Conservation (phyloP, 2,113 vertebrate genomes). For the Strix uralensis region DNA sequence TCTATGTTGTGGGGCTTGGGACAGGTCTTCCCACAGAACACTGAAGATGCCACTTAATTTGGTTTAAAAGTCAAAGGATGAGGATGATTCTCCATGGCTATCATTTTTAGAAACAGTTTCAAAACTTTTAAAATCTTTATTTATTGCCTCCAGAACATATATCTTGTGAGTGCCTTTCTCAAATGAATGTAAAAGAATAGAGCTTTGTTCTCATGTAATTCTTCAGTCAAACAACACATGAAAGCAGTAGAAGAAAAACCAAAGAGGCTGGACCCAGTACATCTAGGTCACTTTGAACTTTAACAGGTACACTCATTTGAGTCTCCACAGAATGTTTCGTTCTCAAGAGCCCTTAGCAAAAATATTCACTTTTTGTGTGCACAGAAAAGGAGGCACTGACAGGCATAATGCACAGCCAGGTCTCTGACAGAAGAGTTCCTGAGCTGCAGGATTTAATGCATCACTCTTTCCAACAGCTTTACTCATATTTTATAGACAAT, state of each 20-base stretch:
- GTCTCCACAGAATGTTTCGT: background rate
- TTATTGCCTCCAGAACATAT: background rate
- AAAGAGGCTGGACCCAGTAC: background rate
- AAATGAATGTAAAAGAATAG: background rate
- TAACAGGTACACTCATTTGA: background rate
- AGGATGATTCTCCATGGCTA: background rate
- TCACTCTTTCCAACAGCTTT: background rate
- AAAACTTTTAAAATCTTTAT: background rate
- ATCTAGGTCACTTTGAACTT: background rate
- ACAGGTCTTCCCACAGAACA: background rate
- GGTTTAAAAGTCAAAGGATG: background rate
- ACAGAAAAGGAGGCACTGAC: background rate
- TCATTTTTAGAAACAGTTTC: background rate
- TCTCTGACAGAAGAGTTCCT: background rate
- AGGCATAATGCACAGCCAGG: accelerated
- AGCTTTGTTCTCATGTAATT: background rate
- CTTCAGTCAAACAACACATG: background rate
- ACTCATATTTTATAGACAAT: accelerated
- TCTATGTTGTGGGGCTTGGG: background rate
- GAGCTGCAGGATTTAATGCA: background rate
- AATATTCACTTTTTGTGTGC: accelerated
- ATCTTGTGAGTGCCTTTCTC: background rate
- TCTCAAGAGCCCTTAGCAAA: background rate
- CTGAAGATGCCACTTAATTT: background rate
- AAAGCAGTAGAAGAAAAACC: background rate